These are phyloP conservation scores for Carterocephalus palaemon DNA, from an alignment of 2,888 invertebrate genomes.

Conservation along the genomic window DNA sequence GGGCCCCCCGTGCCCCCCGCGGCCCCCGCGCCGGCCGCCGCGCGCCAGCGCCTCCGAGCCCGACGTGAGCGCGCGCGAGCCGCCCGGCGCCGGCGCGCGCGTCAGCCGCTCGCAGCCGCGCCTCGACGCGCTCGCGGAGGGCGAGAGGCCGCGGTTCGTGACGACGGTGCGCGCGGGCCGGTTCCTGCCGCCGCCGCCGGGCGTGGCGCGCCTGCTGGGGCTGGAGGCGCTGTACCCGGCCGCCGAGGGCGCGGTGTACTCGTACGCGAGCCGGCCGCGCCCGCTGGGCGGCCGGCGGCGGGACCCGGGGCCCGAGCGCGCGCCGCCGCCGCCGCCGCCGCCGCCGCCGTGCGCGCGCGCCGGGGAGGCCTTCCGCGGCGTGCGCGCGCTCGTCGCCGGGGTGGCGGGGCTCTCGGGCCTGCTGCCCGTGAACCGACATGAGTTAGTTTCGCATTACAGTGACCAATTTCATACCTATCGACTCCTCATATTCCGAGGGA, in stretches of 20 bases:
- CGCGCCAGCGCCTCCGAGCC: constrained; percentile 68
- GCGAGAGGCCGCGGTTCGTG: constrained; percentile 82
- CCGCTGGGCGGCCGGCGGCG: constrained; percentile 44
- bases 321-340: constrained; percentile 75
- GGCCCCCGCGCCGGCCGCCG: constrained; percentile 50
- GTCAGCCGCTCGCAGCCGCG: constrained; percentile 55
- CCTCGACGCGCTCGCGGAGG: constrained; percentile 46
- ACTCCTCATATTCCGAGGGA: no score
- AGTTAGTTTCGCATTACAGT: constrained; percentile 35
- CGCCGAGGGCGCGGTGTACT: constrained; percentile 74
- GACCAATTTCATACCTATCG: neutral
- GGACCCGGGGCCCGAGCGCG: constrained; percentile 50
- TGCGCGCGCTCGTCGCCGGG: constrained; percentile 56
- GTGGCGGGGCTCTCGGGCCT: constrained; percentile 51
- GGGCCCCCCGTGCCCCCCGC: constrained; percentile 53
- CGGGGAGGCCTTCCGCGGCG: constrained; percentile 37
- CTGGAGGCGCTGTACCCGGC: constrained; percentile 65
- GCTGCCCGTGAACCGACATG: constrained; percentile 34
- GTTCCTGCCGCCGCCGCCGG: constrained; percentile 88
- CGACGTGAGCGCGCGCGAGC: constrained; percentile 72
- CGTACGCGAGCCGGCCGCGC: constrained; percentile 83
- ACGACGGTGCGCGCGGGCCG: constrained; percentile 89
- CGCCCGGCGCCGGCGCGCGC: constrained; percentile 26
- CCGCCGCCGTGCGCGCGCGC: constrained; percentile 37
- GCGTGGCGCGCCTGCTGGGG: constrained; percentile 82